Conservation (phyloP, 53 echinoderm and acorn worm species). For the Antedon mediterranea region DNA sequence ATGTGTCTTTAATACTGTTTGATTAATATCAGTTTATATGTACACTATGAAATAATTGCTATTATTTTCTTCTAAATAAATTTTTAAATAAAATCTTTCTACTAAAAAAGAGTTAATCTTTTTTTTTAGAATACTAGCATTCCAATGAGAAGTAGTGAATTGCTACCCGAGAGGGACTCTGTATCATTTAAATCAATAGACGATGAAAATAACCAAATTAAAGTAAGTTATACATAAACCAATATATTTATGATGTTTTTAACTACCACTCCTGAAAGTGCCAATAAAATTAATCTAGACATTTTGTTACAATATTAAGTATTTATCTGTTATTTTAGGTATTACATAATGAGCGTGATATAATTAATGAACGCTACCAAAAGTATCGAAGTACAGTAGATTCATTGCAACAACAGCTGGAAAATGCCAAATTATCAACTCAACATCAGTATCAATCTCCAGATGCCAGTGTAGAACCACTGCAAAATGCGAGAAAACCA, state of each 20-base stretch:
- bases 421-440: slow-evolving; percentile 27
- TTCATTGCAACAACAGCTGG: slow-evolving; percentile 44
- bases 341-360: not conserved
- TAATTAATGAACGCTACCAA: not conserved
- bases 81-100: too few relatives aligned
- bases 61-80: too few relatives aligned
- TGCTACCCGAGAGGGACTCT: not conserved
- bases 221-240: not conserved
- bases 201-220: not conserved
- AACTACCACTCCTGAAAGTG: too few relatives aligned
- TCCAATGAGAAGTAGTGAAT: not conserved
- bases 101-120: too few relatives aligned
- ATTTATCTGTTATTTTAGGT: too few relatives aligned
- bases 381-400: slow-evolving; percentile 47
- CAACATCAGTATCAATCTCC: slow-evolving; percentile 3
- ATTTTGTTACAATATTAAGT: too few relatives aligned
- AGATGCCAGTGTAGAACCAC: not conserved
- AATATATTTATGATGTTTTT: too few relatives aligned
- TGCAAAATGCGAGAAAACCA: not conserved
- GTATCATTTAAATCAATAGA: not conserved
- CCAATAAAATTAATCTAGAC: too few relatives aligned
- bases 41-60: too few relatives aligned
- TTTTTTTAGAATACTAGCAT: not conserved
- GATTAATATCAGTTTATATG: too few relatives aligned
- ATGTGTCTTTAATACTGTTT: too few relatives aligned